These are phyloP conservation scores for Scaptomyza graminum DNA, from an alignment of 1,140 invertebrate species.

Conservation along the genomic window DNA sequence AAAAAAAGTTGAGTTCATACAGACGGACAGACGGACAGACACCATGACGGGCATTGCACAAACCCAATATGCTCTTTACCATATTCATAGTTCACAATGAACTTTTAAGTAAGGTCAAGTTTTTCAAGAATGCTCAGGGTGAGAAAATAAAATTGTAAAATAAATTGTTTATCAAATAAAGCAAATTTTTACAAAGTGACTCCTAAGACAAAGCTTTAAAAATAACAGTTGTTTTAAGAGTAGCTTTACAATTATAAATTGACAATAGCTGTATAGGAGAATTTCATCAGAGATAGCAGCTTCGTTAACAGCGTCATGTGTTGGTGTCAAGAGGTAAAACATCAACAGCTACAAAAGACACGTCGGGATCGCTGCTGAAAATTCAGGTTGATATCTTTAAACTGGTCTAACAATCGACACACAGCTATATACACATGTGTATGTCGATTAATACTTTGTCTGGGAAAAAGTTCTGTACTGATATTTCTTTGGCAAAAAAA, in stretches of 20 bases:
- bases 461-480: conserved; percentile 7
- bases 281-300: conserved; percentile 20
- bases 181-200: too few relatives aligned
- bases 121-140: too few relatives aligned
- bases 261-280: not conserved
- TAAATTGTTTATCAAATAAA: too few relatives aligned
- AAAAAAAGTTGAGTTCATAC: too few relatives aligned
- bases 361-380: conserved; percentile 18
- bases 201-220: not conserved
- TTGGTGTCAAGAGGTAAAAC: conserved; percentile 14
- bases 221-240: not conserved
- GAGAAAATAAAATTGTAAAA: too few relatives aligned
- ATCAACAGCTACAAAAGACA: conserved; percentile 11
- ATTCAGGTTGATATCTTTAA: conserved; percentile 44
- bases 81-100: too few relatives aligned
- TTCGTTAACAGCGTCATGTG: not conserved
- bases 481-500: conserved; percentile 20
- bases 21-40: too few relatives aligned
- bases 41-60: too few relatives aligned
- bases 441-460: not conserved
- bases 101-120: too few relatives aligned
- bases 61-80: too few relatives aligned
- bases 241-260: conserved; percentile 13
- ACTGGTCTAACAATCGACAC: not conserved
- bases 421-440: not conserved